Conservation (phyloP, 2,888 invertebrate genomes). For the Ecliptopera silaceata region DNA sequence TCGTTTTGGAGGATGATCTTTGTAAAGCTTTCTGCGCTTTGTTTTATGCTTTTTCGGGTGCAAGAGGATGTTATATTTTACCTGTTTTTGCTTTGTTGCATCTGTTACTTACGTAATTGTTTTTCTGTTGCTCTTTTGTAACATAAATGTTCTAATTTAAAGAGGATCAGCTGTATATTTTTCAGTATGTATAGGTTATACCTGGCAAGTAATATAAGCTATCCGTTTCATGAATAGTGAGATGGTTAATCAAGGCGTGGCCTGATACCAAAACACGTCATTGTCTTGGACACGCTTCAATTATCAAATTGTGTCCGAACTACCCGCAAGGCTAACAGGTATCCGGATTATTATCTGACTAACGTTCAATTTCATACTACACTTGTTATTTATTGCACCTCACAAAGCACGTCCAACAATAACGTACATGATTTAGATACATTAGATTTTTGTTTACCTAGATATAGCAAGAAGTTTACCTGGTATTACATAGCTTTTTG, state of each 20-base stretch:
- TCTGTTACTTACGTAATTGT: not conserved
- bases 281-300: constrained; percentile 1
- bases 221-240: not conserved
- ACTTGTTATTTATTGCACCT: too few relatives aligned
- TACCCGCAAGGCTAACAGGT: too few relatives aligned
- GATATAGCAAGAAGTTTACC: too few relatives aligned
- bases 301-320: not conserved
- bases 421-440: too few relatives aligned
- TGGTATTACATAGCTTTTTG: too few relatives aligned
- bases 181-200: not conserved
- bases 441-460: too few relatives aligned
- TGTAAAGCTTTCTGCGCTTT: constrained; percentile 49
- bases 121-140: not conserved
- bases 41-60: constrained; percentile 42
- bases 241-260: not conserved
- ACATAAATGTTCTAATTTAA: too few relatives aligned
- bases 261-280: not conserved
- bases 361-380: too few relatives aligned
- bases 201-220: too few relatives aligned
- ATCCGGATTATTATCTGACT: too few relatives aligned
- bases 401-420: too few relatives aligned
- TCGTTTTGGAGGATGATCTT: constrained; percentile 58
- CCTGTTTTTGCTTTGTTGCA: not conserved
- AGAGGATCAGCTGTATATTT: too few relatives aligned
- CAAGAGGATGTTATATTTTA: constrained; percentile 15